Evolutionary conservation across 2,113 vertebrate species (phyloP).

Genomic region (Gadus macrocephalus): DNA sequence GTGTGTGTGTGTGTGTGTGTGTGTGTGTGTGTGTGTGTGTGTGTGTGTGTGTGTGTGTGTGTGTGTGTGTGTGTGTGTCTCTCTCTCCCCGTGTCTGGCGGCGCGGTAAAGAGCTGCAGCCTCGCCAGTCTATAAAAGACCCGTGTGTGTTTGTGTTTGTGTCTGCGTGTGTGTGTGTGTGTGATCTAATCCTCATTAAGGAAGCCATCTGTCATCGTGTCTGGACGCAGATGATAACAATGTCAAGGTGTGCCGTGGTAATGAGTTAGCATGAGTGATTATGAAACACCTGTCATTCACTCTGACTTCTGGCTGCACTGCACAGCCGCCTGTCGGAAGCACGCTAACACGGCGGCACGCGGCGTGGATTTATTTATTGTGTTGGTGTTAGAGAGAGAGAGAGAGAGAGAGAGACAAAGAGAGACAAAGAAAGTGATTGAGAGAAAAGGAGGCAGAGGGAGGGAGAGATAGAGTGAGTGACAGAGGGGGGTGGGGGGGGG

Average conservation of each 20-base stretch:
- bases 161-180: neutral
- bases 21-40: conserved; percentile 6
- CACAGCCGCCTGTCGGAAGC: no score
- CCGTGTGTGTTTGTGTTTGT: no score
- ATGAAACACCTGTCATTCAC: neutral
- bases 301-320: no score
- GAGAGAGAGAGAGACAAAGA: no score
- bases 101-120: neutral
- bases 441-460: no score
- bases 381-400: no score
- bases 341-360: no score
- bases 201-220: neutral
- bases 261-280: neutral
- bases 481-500: no score
- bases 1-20: neutral
- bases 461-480: no score
- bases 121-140: neutral
- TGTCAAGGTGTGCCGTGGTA: neutral
- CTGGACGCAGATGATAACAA: neutral
- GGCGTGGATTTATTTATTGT: no score
- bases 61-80: conserved; percentile 8
- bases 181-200: neutral
- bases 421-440: no score
- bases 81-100: neutral
- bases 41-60: neutral